Percentiles rank a stretch among this genome's conserved stretches.
Conservation (phyloP, 35 echinoderm and acorn worm genomes). For the Lytechinus pictus region DNA sequence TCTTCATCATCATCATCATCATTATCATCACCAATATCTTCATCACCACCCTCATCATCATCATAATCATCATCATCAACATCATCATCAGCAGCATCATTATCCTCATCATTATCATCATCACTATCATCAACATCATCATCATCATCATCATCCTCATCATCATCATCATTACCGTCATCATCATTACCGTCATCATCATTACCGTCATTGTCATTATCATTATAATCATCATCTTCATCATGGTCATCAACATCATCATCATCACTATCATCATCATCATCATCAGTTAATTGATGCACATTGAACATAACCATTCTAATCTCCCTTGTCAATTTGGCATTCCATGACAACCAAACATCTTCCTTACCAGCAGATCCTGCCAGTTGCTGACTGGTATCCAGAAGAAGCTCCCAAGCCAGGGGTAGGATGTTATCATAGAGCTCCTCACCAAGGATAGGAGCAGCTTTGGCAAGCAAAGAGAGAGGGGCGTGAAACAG, state of each 20-base stretch:
- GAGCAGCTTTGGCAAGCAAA: conserved; percentile 84
- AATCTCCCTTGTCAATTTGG: not conserved
- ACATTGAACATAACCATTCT: not conserved
- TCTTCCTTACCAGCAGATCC: conserved; percentile 76
- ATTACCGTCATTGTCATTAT: too few relatives aligned
- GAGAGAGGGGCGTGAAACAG: conserved; percentile 76
- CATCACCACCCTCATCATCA: not conserved
- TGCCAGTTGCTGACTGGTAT: conserved; percentile 88
- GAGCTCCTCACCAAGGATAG: conserved; percentile 86
- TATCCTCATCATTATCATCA: too few relatives aligned
- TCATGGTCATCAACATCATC: not conserved
- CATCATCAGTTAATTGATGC: not conserved
- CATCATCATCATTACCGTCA: too few relatives aligned
- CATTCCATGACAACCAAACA: not conserved
- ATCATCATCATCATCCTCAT: not conserved
- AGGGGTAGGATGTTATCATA: conserved; percentile 81
- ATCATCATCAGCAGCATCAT: too few relatives aligned
- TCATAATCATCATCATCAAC: not conserved
- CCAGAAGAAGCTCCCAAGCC: conserved; percentile 93
- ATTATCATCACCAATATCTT: not conserved
- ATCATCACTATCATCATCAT: not conserved
- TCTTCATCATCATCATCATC: not conserved
- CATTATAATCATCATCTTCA: too few relatives aligned
- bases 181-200: too few relatives aligned
- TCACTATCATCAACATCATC: not conserved